Evolutionary conservation across 1,140 invertebrate species (phyloP).

Genomic region (Onthophagus taurus): DNA sequence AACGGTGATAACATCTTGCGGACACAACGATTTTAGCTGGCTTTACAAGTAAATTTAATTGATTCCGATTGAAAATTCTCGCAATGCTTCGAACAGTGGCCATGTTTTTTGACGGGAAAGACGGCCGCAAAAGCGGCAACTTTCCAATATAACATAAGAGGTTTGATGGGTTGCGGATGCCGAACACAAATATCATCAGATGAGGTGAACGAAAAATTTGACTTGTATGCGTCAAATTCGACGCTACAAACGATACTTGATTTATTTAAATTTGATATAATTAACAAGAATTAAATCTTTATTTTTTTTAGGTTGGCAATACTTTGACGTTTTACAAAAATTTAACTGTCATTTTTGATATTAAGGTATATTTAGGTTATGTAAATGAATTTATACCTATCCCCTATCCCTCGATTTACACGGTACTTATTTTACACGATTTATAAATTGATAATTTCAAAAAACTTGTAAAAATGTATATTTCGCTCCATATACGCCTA

Average conservation of each 20-base stretch:
- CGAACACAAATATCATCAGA: neutral
- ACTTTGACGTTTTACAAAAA: too few relatives aligned
- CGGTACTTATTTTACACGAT: too few relatives aligned
- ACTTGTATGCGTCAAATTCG: neutral
- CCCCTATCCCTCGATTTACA: too few relatives aligned
- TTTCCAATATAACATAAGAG: neutral
- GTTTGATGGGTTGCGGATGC: constrained; percentile 6
- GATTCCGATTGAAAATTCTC: constrained; percentile 30
- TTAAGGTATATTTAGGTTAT: too few relatives aligned
- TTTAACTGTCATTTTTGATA: too few relatives aligned
- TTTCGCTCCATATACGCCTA: too few relatives aligned
- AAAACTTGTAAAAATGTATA: too few relatives aligned
- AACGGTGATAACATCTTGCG: constrained; percentile 29
- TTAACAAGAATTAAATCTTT: neutral
- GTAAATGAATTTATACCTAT: too few relatives aligned
- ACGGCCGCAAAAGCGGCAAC: neutral
- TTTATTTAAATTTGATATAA: neutral
- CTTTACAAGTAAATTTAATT: constrained; percentile 29
- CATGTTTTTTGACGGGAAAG: constrained; percentile 25
- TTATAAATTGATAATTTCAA: too few relatives aligned
- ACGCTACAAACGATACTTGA: neutral
- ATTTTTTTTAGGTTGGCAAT: too few relatives aligned
- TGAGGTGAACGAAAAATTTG: neutral
- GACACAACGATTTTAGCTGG: constrained; percentile 24
- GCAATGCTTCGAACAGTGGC: constrained; percentile 33